Base-by-base conservation (phyloP, 2,797 vertebrate species). In the Lophotriccus pileatus region DNA sequence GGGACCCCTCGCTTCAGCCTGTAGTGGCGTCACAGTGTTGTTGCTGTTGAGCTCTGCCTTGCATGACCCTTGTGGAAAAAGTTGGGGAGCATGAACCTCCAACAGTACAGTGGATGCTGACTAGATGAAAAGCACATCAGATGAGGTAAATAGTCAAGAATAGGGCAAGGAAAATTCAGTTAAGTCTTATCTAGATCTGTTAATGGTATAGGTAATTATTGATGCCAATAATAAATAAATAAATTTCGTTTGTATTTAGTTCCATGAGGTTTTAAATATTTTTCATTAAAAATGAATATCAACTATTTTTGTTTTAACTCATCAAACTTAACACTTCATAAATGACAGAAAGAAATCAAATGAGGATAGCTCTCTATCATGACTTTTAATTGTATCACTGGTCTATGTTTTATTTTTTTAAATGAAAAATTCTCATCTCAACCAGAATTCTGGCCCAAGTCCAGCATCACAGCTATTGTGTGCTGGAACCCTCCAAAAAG, bases 401-500 rank as follows among this genome's bases (percentile, higher is more conserved):
- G 28, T 24, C 39, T 22, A 30, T 27, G 55, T 44, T 80, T 84
- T 74, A 27, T 66, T 90, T 92, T 39, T 90, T 73, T 36, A 73
- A 89, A 58, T 47, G 34, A 69, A 74, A 79, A 68, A 62, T 60
- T 91, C 49, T 68, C 14, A 52, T 80, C 39, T 80, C 50, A 52
- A 30, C 27, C 50, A 85, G 72, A 68, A 68, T 81, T 76, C 56
- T 91, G 87, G 89, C 66, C 62, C 20, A 78, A 77, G 34, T 87
- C 78, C 84, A 93, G 47, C n/a, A 47, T 90, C 41, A 68, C 53
- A 84, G 50, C 32, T 90, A 62, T 73, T 91, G 39, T 90, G 21
- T 84, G 69, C 50, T 93, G 50, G 28, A 95, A 86, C 62, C 24
- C n/a, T 96, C 82, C 69, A 66, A 86, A 96, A 96, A 95, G 50